Base-by-base conservation (phyloP, 2,888 invertebrate species). In the Ephialtes manifestator region DNA sequence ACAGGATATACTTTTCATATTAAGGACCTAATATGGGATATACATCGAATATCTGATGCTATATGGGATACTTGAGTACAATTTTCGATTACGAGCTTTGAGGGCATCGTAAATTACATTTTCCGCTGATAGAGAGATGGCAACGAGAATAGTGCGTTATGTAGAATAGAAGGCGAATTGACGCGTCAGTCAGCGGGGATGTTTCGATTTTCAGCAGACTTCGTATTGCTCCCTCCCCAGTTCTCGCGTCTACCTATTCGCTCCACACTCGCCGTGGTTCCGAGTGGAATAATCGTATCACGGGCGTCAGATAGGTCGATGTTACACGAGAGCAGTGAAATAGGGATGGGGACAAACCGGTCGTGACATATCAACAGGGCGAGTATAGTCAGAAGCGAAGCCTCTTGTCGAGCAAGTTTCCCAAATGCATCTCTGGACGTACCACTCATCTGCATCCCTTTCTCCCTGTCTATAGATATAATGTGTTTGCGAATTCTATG, bases 201-300 rank as follows among this genome's bases (percentile, higher is more conserved):
- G 55, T 72, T 55, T 72, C 71, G 71, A 55, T 72, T 72, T 72
- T 72, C 71, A 72, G 18, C 39, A 13, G 71, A 2, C 18, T 20
- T 39, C 71, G 11, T 39, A 18, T 39, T 31, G 3, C 71, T 53
- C 70, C 7, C 48, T 31, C 35, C 53, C 10, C 31, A 51, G 13
- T 13, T 39, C 35, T 8, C 71, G 53, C n/a, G 71, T 55, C 55
- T 46, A 13, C 43, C 18, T 43, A 15, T 24, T 46, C 48, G 53
- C 53, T 28, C 10, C 7, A 18, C 70, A 53, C 39, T 55, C 53
- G 53, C 11, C 39, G 13, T 55, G 55, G 71, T 55, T 55, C 51
- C 71, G 35, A 53, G 55, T 72, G 71, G 39, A 72, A 72, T 72
- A 72, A 72, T 53, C 71, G 39, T 55, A 72, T 72, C 71, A 51